A percentile compares a stretch with the other conserved stretches of the same genome.
Evolutionary conservation across 2,113 vertebrate genomes (phyloP).

Genomic region (Odobenus rosmarus): DNA sequence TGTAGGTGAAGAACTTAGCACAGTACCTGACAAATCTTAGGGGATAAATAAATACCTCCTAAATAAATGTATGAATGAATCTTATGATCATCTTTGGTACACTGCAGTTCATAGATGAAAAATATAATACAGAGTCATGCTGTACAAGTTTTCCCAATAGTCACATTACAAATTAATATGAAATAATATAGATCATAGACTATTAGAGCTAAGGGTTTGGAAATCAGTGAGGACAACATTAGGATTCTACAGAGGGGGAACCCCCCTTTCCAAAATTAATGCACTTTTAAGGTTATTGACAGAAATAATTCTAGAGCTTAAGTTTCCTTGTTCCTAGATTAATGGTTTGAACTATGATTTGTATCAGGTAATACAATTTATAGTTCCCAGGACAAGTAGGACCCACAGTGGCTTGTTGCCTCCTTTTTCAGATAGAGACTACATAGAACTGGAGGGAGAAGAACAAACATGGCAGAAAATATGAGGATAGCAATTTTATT

Average conservation of each 20-base stretch:
- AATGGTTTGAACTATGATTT: background rate
- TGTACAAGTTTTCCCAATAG: background rate
- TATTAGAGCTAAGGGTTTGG: background rate
- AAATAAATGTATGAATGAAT: background rate
- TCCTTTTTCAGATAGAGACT: background rate
- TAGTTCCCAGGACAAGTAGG: background rate
- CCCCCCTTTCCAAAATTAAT: background rate
- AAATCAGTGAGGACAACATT: background rate
- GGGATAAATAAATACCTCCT: background rate
- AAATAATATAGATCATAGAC: background rate
- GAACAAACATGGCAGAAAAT: background rate
- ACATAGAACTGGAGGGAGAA: background rate
- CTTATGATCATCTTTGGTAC: background rate
- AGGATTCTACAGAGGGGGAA: background rate
- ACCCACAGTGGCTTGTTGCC: background rate
- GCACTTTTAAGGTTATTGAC: background rate
- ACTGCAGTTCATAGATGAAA: background rate
- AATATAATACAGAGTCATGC: background rate
- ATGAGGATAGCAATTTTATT: background rate
- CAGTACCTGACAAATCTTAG: background rate
- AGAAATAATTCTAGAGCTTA: background rate
- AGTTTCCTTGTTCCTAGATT: background rate
- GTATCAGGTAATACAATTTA: background rate
- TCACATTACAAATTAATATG: background rate
- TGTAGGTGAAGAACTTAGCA: background rate